Evolutionary conservation across 2,113 vertebrate genomes (phyloP).

Genomic region (Chitala chitala): DNA sequence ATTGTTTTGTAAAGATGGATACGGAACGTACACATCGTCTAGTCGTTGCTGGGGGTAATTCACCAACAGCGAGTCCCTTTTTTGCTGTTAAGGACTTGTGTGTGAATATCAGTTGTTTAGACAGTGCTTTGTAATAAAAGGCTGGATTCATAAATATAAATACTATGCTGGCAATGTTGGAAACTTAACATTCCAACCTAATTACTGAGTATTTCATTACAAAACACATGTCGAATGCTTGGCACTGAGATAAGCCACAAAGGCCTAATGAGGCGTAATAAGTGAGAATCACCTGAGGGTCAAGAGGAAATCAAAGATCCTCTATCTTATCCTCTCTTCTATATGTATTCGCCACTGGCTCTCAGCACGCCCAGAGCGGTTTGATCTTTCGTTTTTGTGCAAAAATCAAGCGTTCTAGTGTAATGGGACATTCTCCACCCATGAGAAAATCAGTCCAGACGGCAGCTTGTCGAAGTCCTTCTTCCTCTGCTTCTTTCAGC

Average conservation of each 20-base stretch:
- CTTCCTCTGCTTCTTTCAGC: not conserved
- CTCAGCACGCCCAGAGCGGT: not conserved
- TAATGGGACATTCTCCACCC: not conserved
- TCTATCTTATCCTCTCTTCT: not conserved
- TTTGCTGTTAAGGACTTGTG: not conserved
- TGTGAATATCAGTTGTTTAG: not conserved
- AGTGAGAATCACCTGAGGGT: constrained; percentile 10
- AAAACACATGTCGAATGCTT: not conserved
- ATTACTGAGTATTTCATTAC: constrained; percentile 1
- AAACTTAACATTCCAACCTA: not conserved
- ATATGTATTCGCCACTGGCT: no score
- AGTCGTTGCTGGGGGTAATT: not conserved
- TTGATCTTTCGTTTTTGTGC: not conserved
- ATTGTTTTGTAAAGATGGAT: constrained; percentile 1
- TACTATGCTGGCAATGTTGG: not conserved
- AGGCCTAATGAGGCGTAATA: not conserved
- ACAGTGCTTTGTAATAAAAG: not conserved
- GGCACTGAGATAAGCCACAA: constrained; percentile 1
- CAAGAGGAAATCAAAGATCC: not conserved
- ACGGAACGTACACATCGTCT: not conserved
- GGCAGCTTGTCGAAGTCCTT: not conserved
- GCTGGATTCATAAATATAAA: not conserved
- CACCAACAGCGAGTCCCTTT: not conserved
- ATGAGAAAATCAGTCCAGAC: not conserved
- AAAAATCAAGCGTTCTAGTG: not conserved